Percentiles rank a stretch among this genome's conserved stretches.
Conservation (phyloP, 2,888 invertebrate genomes). For the Saturnia japonica region DNA sequence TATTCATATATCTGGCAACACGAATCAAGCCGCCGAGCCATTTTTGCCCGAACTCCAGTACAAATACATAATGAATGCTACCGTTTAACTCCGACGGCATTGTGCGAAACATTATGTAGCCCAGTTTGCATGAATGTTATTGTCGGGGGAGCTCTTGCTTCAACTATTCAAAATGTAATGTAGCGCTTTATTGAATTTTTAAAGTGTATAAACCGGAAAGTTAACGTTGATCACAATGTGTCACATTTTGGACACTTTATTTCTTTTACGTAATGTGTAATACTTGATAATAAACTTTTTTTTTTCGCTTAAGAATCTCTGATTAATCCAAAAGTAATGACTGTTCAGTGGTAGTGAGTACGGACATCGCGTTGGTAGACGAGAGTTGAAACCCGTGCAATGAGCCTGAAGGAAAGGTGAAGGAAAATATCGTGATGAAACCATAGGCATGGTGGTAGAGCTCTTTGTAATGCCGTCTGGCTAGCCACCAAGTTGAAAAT, state of each 20-base stretch:
- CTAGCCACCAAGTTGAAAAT: too few relatives aligned
- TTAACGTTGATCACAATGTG: neutral
- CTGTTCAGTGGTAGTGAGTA: too few relatives aligned
- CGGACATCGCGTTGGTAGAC: too few relatives aligned
- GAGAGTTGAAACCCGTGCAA: too few relatives aligned
- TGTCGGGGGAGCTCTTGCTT: conserved; percentile 54
- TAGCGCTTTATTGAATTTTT: conserved; percentile 37
- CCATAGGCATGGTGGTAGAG: too few relatives aligned
- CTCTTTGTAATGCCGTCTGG: too few relatives aligned
- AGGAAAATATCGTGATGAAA: too few relatives aligned
- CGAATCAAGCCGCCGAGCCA: conserved; percentile 44
- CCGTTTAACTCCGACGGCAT: conserved; percentile 58
- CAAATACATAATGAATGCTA: conserved; percentile 79
- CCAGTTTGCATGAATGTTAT: conserved; percentile 48
- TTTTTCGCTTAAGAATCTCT: neutral
- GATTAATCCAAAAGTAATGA: neutral
- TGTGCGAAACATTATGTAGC: conserved; percentile 58
- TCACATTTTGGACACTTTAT: neutral
- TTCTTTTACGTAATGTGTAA: too few relatives aligned
- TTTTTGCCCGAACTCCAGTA: conserved; percentile 69
- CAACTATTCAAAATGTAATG: conserved; percentile 45
- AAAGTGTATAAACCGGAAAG: conserved; percentile 32
- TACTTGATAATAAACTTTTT: too few relatives aligned
- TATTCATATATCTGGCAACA: conserved; percentile 15
- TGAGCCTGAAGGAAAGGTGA: too few relatives aligned